These are phyloP conservation scores for Chalcis sispes DNA, from an alignment of 2,888 invertebrate genomes.

Conservation along the genomic window DNA sequence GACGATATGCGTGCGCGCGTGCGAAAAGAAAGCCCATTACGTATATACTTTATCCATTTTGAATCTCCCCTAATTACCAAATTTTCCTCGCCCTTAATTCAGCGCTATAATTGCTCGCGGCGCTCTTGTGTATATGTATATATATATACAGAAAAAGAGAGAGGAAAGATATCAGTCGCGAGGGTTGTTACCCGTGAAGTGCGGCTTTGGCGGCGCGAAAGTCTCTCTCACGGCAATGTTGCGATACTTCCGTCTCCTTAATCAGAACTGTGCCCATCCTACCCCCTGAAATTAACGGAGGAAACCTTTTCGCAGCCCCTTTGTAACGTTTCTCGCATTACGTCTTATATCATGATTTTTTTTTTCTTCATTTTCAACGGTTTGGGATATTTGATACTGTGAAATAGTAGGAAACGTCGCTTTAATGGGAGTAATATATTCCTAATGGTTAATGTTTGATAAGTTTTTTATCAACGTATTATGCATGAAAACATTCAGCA, in stretches of 20 bases:
- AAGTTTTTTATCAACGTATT: background rate
- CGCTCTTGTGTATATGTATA: conserved; percentile 69
- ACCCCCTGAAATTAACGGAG: conserved; percentile 18
- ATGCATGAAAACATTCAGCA: no score
- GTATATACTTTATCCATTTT: conserved; percentile 68
- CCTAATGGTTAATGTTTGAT: background rate
- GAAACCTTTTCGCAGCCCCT: conserved; percentile 10
- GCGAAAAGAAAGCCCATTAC: conserved; percentile 46
- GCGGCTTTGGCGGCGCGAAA: background rate
- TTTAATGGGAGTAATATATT: conserved; percentile 57
- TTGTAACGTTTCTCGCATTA: conserved; percentile 55
- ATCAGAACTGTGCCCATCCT: conserved; percentile 60
- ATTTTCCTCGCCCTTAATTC: conserved; percentile 75
- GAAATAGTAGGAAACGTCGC: conserved; percentile 63
- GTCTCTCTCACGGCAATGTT: conserved; percentile 53
- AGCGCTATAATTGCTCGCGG: conserved; percentile 74
- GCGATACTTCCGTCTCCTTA: conserved; percentile 63
- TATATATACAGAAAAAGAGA: background rate
- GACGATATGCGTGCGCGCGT: background rate
- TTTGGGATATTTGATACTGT: conserved; percentile 51
- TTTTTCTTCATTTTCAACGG: conserved; percentile 25
- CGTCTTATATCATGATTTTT: conserved; percentile 63
- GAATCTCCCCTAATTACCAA: conserved; percentile 74
- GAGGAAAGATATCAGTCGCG: background rate
- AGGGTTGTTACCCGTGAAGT: conserved; percentile 14